Conservation (phyloP, 2,888 invertebrate species). For the Rhaphigaster nebulosa region DNA sequence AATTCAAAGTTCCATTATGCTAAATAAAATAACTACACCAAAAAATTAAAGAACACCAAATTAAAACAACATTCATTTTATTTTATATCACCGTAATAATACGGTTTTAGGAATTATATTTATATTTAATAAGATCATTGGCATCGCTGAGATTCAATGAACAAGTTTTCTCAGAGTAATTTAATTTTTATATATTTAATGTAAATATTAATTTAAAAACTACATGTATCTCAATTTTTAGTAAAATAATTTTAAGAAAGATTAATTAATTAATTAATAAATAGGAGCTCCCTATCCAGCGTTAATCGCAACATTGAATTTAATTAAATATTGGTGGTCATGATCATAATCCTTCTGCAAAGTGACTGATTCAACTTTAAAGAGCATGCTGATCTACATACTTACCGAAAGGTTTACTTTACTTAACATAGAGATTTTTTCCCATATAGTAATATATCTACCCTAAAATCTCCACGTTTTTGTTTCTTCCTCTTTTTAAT, state of each 20-base stretch:
- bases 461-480: too few relatives aligned
- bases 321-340: neutral
- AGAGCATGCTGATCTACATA: neutral
- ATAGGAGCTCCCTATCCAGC: neutral
- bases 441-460: too few relatives aligned
- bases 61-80: neutral
- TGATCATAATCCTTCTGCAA: neutral
- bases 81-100: neutral
- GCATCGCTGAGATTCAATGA: neutral
- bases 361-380: neutral
- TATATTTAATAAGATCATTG: neutral
- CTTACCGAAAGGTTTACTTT: neutral
- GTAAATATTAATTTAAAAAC: neutral
- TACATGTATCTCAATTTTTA: neutral
- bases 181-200: neutral
- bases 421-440: too few relatives aligned
- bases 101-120: neutral
- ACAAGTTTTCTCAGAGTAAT: neutral
- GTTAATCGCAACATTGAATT: neutral
- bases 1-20: neutral
- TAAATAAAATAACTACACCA: too few relatives aligned
- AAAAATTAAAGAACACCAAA: neutral
- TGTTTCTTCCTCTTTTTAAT: too few relatives aligned
- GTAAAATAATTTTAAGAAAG: neutral
- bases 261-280: neutral